Evolutionary conservation across 1,140 invertebrate species (phyloP).

Genomic region (Whitmania pigra): DNA sequence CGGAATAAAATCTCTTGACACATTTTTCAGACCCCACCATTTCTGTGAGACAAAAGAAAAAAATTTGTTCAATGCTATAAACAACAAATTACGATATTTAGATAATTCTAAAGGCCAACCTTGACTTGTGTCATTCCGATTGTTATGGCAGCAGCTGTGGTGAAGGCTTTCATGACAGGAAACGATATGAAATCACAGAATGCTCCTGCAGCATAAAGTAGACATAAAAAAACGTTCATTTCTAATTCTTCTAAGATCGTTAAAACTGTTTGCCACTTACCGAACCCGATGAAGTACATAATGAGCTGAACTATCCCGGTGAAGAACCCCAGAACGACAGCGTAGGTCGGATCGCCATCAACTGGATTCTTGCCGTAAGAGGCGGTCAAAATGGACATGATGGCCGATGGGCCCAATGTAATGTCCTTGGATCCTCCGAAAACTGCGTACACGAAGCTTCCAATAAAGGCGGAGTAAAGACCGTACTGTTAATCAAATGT

Average conservation of each 20-base stretch:
- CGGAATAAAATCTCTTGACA: slow-evolving; percentile 26
- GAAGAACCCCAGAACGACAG: slow-evolving; percentile 63
- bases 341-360: slow-evolving; percentile 44
- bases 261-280: not conserved
- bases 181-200: slow-evolving; percentile 84
- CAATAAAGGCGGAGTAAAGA: slow-evolving; percentile 78
- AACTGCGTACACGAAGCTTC: slow-evolving; percentile 70
- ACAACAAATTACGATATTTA: not conserved
- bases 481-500: slow-evolving; percentile 46
- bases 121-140: slow-evolving; percentile 76
- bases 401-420: slow-evolving; percentile 45
- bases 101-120: slow-evolving; percentile 28
- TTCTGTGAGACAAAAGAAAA: slow-evolving; percentile 22
- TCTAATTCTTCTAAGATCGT: not conserved
- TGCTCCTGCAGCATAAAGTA: slow-evolving; percentile 57
- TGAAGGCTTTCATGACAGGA: slow-evolving; percentile 73
- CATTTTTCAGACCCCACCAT: slow-evolving; percentile 26
- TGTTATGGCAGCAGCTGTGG: slow-evolving; percentile 76
- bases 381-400: slow-evolving; percentile 41
- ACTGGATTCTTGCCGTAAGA: slow-evolving; percentile 31
- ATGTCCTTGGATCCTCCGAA: slow-evolving; percentile 59
- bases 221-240: not conserved
- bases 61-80: not conserved
- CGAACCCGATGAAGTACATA: slow-evolving; percentile 56
- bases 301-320: slow-evolving; percentile 60